These are phyloP conservation scores for Drosophila peninsularis DNA, from an alignment of 2,888 invertebrate genomes.

Conservation along the genomic window DNA sequence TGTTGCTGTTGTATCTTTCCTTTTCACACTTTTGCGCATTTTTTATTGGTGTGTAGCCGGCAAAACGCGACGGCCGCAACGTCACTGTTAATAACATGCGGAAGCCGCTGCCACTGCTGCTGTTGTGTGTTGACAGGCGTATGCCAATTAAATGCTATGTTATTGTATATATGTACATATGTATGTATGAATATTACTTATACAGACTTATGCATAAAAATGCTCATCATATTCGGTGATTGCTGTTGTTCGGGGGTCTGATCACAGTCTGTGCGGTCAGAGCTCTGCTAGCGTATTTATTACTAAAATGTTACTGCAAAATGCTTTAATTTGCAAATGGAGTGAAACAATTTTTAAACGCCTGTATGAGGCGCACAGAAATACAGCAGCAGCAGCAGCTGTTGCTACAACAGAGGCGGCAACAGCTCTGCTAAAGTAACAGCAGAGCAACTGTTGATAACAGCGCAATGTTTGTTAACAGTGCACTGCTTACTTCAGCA, in stretches of 20 bases:
- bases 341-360: slow-evolving; percentile 65
- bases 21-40: slow-evolving; percentile 11
- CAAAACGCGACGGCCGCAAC: slow-evolving; percentile 31
- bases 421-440: slow-evolving; percentile 10
- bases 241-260: slow-evolving; percentile 10
- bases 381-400: slow-evolving; percentile 16
- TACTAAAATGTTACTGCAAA: slow-evolving; percentile 36
- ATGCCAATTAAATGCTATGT: slow-evolving; percentile 48
- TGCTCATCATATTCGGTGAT: slow-evolving; percentile 30
- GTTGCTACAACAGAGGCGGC: neutral
- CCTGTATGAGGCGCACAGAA: slow-evolving; percentile 62
- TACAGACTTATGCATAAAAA: slow-evolving; percentile 3
- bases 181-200: neutral
- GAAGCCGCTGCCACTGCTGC: slow-evolving; percentile 32
- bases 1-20: slow-evolving; percentile 1
- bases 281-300: slow-evolving; percentile 11
- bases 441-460: slow-evolving; percentile 18
- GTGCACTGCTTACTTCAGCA: slow-evolving; percentile 32
- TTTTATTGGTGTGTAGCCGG: slow-evolving; percentile 35
- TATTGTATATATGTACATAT: slow-evolving; percentile 13
- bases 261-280: neutral
- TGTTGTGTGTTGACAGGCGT: slow-evolving; percentile 29
- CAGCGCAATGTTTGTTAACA: slow-evolving; percentile 41
- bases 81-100: slow-evolving; percentile 68
- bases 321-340: slow-evolving; percentile 58